Percentiles rank a stretch among this genome's conserved stretches.
Conservation (phyloP, 2,888 invertebrate species). For the Cantharis rustica region DNA sequence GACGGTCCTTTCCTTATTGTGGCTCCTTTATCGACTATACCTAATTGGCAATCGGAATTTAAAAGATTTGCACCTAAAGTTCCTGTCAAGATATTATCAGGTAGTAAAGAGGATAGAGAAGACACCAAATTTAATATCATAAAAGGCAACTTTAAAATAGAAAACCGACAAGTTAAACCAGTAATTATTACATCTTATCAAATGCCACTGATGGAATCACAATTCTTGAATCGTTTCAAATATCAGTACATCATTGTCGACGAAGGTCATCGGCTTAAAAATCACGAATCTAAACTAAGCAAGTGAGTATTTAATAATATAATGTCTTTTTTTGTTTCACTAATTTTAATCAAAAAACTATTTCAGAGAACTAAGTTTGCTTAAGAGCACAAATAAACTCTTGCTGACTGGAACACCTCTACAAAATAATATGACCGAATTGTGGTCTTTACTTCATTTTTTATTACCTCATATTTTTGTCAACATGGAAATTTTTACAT, state of each 20-base stretch:
- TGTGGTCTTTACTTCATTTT: slow-evolving; percentile 75
- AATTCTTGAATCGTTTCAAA: slow-evolving; percentile 49
- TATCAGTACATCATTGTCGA: slow-evolving; percentile 72
- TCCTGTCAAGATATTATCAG: slow-evolving; percentile 64
- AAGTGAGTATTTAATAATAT: slow-evolving; percentile 57
- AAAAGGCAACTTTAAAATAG: slow-evolving; percentile 42
- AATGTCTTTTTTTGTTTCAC: slow-evolving; percentile 31
- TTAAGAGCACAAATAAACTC: slow-evolving; percentile 61
- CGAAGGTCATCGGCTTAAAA: slow-evolving; percentile 74
- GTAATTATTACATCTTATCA: slow-evolving; percentile 68
- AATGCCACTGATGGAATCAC: slow-evolving; percentile 54
- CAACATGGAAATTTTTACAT: slow-evolving; percentile 65
- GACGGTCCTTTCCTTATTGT: slow-evolving; percentile 59
- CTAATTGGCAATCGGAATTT: slow-evolving; percentile 72
- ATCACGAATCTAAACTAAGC: slow-evolving; percentile 61
- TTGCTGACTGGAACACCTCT: slow-evolving; percentile 76
- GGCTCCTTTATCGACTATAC: slow-evolving; percentile 70
- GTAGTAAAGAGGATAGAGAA: slow-evolving; percentile 51
- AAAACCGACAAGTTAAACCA: slow-evolving; percentile 53
- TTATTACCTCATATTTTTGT: slow-evolving; percentile 71
- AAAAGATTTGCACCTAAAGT: slow-evolving; percentile 66
- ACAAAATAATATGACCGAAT: slow-evolving; percentile 71
- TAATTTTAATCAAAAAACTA: not conserved
- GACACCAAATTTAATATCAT: slow-evolving; percentile 43
- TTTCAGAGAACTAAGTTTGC: slow-evolving; percentile 53